Percentiles rank a stretch among this genome's conserved stretches.
Evolutionary conservation across 2,888 invertebrate species (phyloP).

Genomic region (Caenorhabditis japonica): DNA sequence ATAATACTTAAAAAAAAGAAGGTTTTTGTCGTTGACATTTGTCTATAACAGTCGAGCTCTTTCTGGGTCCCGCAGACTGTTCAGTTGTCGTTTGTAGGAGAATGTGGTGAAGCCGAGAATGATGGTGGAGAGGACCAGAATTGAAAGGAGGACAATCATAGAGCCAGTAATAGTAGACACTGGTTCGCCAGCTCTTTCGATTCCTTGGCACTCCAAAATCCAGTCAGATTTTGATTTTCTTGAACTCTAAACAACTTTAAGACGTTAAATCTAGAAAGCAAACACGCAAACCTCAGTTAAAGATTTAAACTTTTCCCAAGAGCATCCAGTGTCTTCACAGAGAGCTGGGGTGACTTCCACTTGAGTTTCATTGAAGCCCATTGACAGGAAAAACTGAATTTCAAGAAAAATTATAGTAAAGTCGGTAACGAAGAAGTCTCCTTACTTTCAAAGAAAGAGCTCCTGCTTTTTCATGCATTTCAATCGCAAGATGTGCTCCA

Average conservation of each 20-base stretch:
- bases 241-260: conserved; percentile 26
- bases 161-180: conserved; percentile 29
- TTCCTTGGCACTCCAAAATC: conserved; percentile 43
- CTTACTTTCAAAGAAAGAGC: conserved; percentile 40
- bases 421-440: neutral
- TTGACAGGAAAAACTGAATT: conserved; percentile 55
- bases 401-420: too few species aligned
- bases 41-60: conserved; percentile 52
- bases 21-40: conserved; percentile 26
- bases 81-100: conserved; percentile 57
- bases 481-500: conserved; percentile 57
- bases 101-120: conserved; percentile 58
- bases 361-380: conserved; percentile 33
- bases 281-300: conserved; percentile 28
- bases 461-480: conserved; percentile 48
- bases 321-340: conserved; percentile 37
- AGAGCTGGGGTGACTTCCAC: conserved; percentile 27
- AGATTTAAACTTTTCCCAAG: conserved; percentile 34
- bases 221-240: conserved; percentile 35
- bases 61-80: conserved; percentile 56
- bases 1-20: conserved; percentile 18
- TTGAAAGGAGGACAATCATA: conserved; percentile 48
- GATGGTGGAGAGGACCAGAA: conserved; percentile 53
- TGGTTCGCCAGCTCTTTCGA: conserved; percentile 23
- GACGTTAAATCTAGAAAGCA: too few species aligned